Percentiles rank a stretch among this genome's conserved stretches.
Evolutionary conservation across 2,888 invertebrate species (phyloP).

Genomic region (Gryllus longicercus): DNA sequence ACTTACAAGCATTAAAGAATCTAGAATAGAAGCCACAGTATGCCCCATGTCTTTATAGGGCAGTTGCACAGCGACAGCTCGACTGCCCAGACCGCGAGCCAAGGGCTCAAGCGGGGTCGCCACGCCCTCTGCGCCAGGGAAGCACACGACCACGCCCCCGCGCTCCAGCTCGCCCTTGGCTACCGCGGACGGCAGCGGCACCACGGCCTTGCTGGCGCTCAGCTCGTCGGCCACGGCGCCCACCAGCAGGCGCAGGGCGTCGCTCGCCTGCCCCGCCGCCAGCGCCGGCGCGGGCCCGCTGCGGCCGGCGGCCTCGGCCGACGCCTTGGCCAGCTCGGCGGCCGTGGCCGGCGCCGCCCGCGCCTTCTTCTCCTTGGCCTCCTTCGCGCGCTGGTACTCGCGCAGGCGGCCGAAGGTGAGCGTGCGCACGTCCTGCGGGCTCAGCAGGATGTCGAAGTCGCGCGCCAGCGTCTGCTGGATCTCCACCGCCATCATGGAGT

Average conservation of each 20-base stretch:
- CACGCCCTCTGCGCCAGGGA: slow-evolving; percentile 46
- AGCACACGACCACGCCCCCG: background rate
- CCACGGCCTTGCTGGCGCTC: background rate
- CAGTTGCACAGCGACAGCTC: slow-evolving; percentile 56
- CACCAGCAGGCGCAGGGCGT: background rate
- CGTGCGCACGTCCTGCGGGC: slow-evolving; percentile 79
- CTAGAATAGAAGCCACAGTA: slow-evolving; percentile 53
- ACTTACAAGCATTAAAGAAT: slow-evolving; percentile 40
- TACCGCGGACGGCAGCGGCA: background rate
- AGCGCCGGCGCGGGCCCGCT: slow-evolving; percentile 55
- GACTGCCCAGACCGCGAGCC: slow-evolving; percentile 52
- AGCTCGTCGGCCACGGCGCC: background rate
- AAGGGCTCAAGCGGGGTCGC: slow-evolving; percentile 54
- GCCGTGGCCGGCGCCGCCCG: background rate
- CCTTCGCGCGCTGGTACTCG: slow-evolving; percentile 20
- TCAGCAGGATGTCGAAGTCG: slow-evolving; percentile 81
- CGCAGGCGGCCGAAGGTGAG: slow-evolving; percentile 62
- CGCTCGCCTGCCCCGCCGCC: slow-evolving; percentile 45
- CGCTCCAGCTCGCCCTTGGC: background rate
- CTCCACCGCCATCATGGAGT: slow-evolving; percentile 95
- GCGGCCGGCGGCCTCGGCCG: slow-evolving; percentile 44
- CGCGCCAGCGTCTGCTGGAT: slow-evolving; percentile 89
- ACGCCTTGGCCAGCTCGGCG: background rate
- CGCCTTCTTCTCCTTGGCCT: background rate
- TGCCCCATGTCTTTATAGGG: slow-evolving; percentile 48